These are phyloP conservation scores for Heliconius nattereri DNA, from an alignment of 1,140 invertebrate species.

Conservation along the genomic window DNA sequence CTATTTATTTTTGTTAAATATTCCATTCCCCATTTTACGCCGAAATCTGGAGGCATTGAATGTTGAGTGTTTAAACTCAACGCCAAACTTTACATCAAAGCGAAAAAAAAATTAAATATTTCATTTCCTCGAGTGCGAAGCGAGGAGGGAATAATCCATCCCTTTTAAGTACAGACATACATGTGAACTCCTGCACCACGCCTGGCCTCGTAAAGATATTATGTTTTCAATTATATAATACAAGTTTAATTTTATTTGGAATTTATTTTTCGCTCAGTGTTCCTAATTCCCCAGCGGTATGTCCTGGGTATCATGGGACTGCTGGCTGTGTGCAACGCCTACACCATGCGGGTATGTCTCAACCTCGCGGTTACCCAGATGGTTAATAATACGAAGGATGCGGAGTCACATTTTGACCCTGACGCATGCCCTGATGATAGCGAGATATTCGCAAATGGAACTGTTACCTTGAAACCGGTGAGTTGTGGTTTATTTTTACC, in stretches of 20 bases:
- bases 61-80: too few species aligned
- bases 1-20: too few species aligned
- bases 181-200: too few species aligned
- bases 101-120: too few species aligned
- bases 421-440: slow-evolving; percentile 69
- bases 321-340: slow-evolving; percentile 84
- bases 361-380: slow-evolving; percentile 89
- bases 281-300: slow-evolving; percentile 79
- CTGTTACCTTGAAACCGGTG: slow-evolving; percentile 61
- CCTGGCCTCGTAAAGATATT: not conserved
- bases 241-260: slow-evolving; percentile 11
- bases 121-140: too few species aligned
- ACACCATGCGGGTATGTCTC: slow-evolving; percentile 87
- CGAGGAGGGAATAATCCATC: too few species aligned
- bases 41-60: too few species aligned
- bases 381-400: slow-evolving; percentile 77
- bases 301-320: slow-evolving; percentile 85
- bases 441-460: slow-evolving; percentile 62
- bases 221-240: not conserved
- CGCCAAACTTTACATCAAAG: too few species aligned
- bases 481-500: slow-evolving; percentile 33
- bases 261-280: slow-evolving; percentile 65
- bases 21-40: too few species aligned
- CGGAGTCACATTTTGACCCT: slow-evolving; percentile 59
- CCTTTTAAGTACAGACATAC: too few species aligned